Conservation (phyloP, 1,140 invertebrate genomes). For the Tetramorium parvispinum region DNA sequence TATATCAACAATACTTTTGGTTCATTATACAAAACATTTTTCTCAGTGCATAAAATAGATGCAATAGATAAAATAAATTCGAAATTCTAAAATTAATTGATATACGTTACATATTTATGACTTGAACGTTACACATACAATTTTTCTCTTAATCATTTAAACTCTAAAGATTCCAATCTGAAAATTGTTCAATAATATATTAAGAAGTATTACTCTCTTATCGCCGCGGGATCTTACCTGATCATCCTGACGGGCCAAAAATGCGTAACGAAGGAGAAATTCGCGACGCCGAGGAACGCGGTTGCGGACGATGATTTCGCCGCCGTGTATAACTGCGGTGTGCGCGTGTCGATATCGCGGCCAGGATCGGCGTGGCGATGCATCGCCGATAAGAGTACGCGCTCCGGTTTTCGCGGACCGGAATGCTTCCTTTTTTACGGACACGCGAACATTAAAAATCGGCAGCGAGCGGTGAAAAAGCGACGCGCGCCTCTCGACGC, state of each 20-base stretch:
- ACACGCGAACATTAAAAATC: slow-evolving; percentile 72
- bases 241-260: background rate
- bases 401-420: slow-evolving; percentile 43
- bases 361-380: background rate
- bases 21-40: too few species aligned
- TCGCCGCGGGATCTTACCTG: background rate
- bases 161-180: background rate
- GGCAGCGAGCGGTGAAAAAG: slow-evolving; percentile 57
- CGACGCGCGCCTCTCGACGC: slow-evolving; percentile 65
- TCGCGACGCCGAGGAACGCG: background rate
- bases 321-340: background rate
- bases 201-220: background rate
- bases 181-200: background rate
- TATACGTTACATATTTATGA: background rate
- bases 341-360: slow-evolving; percentile 19
- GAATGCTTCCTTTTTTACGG: slow-evolving; percentile 35
- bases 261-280: background rate
- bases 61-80: background rate
- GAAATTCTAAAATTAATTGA: background rate
- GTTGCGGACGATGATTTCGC: background rate
- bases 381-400: slow-evolving; percentile 7
- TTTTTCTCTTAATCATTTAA: background rate
- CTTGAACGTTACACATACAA: background rate
- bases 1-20: too few species aligned
- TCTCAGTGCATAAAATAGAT: background rate